These are phyloP conservation scores for Bovichtus diacanthus DNA, from an alignment of 2,797 vertebrate genomes.

Conservation along the genomic window DNA sequence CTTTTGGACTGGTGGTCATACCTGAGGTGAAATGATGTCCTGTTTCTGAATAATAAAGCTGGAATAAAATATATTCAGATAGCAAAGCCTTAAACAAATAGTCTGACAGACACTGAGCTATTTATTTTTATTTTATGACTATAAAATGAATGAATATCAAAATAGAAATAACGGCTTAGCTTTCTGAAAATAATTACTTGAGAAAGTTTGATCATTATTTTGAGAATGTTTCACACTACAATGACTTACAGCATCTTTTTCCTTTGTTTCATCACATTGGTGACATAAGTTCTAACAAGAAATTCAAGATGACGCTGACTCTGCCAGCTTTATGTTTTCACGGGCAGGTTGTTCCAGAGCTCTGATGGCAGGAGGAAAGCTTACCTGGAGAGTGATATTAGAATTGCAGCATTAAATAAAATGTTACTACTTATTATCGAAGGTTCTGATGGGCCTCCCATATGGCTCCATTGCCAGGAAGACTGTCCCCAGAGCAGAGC, in stretches of 20 bases:
- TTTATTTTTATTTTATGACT: not conserved
- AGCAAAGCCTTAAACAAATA: not conserved
- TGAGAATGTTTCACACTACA: too few species aligned
- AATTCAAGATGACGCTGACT: not conserved
- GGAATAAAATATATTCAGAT: not conserved
- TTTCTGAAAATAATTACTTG: too few species aligned
- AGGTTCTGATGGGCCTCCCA: constrained; percentile 96
- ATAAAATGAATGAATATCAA: not conserved
- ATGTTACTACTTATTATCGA: not conserved
- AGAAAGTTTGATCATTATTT: too few species aligned
- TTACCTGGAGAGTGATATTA: not conserved
- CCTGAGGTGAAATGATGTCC: constrained; percentile 89
- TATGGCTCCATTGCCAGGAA: constrained; percentile 96
- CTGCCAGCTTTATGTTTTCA: not conserved
- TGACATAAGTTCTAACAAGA: not conserved
- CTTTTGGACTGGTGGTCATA: constrained; percentile 97
- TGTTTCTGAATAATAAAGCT: not conserved
- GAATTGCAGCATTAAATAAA: not conserved
- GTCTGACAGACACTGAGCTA: too few species aligned
- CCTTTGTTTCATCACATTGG: too few species aligned
- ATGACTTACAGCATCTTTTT: too few species aligned
- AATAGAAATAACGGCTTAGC: too few species aligned
- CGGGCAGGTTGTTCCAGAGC: not conserved
- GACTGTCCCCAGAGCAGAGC: constrained; percentile 93
- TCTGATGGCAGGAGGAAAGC: not conserved